Evolutionary conservation across 2,888 invertebrate genomes (phyloP), one percentile per base, ranked within the genome.

Genomic region (Harmothoe impar): DNA sequence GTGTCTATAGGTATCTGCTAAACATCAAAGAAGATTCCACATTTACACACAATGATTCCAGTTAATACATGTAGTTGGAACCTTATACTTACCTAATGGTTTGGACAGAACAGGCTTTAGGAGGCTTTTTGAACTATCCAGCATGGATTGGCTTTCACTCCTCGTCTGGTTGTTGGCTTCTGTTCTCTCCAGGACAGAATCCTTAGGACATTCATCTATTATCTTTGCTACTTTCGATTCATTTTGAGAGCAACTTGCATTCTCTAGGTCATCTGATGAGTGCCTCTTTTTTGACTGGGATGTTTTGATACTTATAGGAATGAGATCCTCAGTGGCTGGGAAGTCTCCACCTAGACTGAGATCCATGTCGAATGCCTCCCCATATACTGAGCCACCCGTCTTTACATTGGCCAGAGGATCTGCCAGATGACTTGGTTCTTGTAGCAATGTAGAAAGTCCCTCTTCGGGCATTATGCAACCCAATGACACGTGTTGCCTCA

Each of bases 251-350:
- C 43, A 43, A 43, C 43, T 43, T 43, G 43, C 43, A 43, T 43
- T 43, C 43, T n/a, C 62, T 20, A 20, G 3, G 20, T 62, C 62
- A 62, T 62, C 62, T 20, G 62, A 62, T n/a, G 62, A 62, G 43
- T 43, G 62, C 31, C 77, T 25, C 77, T 77, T 77, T 77, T 31
- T 77, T 1, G 77, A 77, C 20, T 10, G 29, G 17, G 77, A 77
- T 17, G 29, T 17, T 31, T 77, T 20, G 77, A 77, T 3, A 31
- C 77, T 77, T 77, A 77, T 15, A 5, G 77, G 77, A 15, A 77
- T 77, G 3, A 77, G 25, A 77, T 77, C 77, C 25, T 77, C 77
- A n/a, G 77, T 77, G 77, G 77, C 77, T 29, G 77, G 77, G 31
- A 77, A 77, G 25, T 77, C 31, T 25, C 3, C 77, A 31, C 5